These are phyloP conservation scores for Acyrthosiphon pisum DNA, from an alignment of 1,140 invertebrate genomes.

Conservation along the genomic window DNA sequence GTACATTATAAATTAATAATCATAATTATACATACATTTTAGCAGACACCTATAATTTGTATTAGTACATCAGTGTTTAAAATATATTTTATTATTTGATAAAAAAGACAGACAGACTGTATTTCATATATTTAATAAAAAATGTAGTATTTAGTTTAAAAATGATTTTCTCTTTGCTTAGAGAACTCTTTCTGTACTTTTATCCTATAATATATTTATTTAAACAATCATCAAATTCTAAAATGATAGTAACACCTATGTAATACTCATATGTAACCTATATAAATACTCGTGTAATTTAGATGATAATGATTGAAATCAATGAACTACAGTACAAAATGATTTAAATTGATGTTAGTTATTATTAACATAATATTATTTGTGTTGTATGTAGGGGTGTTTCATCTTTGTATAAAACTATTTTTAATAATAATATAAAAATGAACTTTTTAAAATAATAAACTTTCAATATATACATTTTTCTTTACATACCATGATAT, in stretches of 20 bases:
- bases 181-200: neutral
- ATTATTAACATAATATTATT: neutral
- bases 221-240: neutral
- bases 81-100: slow-evolving; percentile 13
- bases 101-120: neutral
- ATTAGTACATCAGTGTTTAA: slow-evolving; percentile 14
- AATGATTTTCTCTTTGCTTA: neutral
- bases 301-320: neutral
- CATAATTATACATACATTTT: neutral
- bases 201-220: neutral
- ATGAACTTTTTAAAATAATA: neutral
- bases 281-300: neutral
- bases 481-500: neutral
- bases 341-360: neutral
- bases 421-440: neutral
- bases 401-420: neutral
- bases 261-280: too few relatives aligned
- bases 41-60: neutral
- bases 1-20: neutral
- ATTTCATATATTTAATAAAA: slow-evolving; percentile 30
- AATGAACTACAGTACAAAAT: neutral
- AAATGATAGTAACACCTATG: neutral
- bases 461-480: neutral
- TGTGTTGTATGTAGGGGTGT: neutral
- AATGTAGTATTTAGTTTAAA: slow-evolving; percentile 5